Evolutionary conservation across 1,140 invertebrate species (phyloP).

Genomic region (Drosophila ficusphila): DNA sequence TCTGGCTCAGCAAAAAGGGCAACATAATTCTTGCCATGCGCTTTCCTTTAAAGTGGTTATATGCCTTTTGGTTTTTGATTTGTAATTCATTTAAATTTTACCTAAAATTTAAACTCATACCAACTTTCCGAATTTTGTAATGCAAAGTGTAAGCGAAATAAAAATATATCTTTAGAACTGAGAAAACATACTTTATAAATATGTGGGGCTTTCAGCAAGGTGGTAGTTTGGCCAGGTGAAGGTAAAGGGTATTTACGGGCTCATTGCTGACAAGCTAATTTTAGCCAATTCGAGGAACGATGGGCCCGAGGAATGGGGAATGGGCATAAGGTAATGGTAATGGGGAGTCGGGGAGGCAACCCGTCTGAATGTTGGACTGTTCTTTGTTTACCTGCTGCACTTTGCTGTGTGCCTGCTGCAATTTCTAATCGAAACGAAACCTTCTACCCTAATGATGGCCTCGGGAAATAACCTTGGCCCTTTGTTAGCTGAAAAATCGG

Average conservation of each 20-base stretch:
- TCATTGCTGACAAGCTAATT: background rate
- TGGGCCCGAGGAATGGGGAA: slow-evolving; percentile 35
- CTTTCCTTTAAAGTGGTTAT: background rate
- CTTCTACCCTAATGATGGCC: slow-evolving; percentile 78
- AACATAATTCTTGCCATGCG: slow-evolving; percentile 36
- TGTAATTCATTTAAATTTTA: background rate
- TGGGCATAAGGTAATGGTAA: slow-evolving; percentile 6
- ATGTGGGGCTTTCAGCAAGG: too few species aligned
- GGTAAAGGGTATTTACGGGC: slow-evolving; percentile 5
- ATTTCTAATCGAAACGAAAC: slow-evolving; percentile 84
- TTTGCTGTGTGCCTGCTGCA: slow-evolving; percentile 76
- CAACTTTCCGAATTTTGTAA: too few species aligned
- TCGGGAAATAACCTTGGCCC: slow-evolving; percentile 49
- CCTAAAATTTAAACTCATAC: too few species aligned
- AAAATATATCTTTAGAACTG: too few species aligned
- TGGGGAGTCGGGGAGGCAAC: background rate
- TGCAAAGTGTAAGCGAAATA: too few species aligned
- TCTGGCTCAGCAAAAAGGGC: slow-evolving; percentile 46
- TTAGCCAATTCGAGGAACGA: slow-evolving; percentile 13
- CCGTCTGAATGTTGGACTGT: slow-evolving; percentile 3
- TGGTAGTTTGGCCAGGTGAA: background rate
- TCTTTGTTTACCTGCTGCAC: slow-evolving; percentile 55
- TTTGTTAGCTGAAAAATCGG: slow-evolving; percentile 81
- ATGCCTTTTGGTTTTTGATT: background rate
- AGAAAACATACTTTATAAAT: too few species aligned